Percentiles rank a stretch among this genome's conserved stretches.
These are phyloP conservation scores for Tribolium madens DNA, from an alignment of 1,140 invertebrate genomes.

Conservation along the genomic window DNA sequence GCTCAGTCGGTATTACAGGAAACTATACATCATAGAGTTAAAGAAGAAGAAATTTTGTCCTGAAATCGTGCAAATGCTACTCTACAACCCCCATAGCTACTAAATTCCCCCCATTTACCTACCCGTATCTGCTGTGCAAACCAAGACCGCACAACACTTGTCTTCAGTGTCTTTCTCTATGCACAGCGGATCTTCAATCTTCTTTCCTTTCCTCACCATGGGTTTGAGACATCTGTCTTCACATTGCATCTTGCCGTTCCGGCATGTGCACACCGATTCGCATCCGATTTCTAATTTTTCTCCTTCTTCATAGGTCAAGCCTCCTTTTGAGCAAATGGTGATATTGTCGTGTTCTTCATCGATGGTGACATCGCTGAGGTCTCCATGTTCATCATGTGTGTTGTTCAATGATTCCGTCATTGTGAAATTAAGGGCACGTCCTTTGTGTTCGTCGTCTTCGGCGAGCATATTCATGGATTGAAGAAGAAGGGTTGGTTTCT, in stretches of 20 bases:
- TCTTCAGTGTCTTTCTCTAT: constrained; percentile 78
- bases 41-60: too few species aligned
- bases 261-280: constrained; percentile 78
- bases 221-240: constrained; percentile 75
- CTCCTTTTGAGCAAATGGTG: constrained; percentile 59
- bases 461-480: constrained; percentile 47
- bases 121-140: constrained; percentile 73
- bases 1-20: too few species aligned
- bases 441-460: constrained; percentile 58
- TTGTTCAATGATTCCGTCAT: constrained; percentile 51
- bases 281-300: constrained; percentile 77
- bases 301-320: constrained; percentile 67
- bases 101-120: constrained; percentile 20
- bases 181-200: constrained; percentile 78
- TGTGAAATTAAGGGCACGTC: constrained; percentile 60
- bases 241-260: constrained; percentile 74
- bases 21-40: too few species aligned
- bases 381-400: constrained; percentile 56
- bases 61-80: background rate
- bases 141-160: constrained; percentile 81
- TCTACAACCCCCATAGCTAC: too few species aligned
- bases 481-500: background rate
- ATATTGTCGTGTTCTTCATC: constrained; percentile 65
- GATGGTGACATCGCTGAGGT: constrained; percentile 78
- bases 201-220: constrained; percentile 73